Percentiles rank a stretch among this genome's conserved stretches.
These are phyloP conservation scores for Margarornis squamiger DNA, from an alignment of 2,797 vertebrate species.

Conservation along the genomic window DNA sequence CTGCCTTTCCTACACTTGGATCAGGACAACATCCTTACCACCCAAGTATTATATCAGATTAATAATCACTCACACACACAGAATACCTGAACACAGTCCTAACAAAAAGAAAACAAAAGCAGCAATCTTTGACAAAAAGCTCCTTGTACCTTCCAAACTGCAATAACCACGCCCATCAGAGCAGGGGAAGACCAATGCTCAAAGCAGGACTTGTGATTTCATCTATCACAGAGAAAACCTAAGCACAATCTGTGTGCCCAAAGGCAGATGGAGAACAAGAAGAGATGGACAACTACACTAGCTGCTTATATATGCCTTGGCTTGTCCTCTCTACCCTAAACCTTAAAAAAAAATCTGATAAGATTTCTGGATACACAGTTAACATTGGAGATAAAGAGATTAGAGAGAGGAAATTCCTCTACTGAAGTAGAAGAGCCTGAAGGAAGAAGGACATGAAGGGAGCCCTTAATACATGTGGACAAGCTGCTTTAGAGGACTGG, in stretches of 20 bases:
- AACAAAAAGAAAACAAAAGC: neutral
- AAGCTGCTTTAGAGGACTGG: neutral
- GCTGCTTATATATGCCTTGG: neutral
- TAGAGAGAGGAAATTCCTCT: neutral
- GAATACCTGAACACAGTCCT: neutral
- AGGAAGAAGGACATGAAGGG: neutral
- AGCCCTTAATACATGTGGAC: neutral
- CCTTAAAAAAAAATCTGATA: neutral
- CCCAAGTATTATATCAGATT: neutral
- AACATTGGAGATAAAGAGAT: neutral
- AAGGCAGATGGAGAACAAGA: neutral
- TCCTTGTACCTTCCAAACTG: neutral
- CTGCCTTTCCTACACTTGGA: neutral
- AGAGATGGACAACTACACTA: neutral
- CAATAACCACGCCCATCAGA: neutral
- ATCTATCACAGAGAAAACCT: neutral
- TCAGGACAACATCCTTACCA: neutral
- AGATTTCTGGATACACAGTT: neutral
- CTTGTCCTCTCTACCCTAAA: neutral
- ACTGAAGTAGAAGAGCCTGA: neutral
- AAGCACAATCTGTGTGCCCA: neutral
- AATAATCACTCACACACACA: rapidly evolving
- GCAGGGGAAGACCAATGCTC: neutral
- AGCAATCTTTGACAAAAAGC: neutral
- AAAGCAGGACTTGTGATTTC: neutral